Conservation (phyloP, 2,888 invertebrate species). For the Lissocephala sabroskyi region DNA sequence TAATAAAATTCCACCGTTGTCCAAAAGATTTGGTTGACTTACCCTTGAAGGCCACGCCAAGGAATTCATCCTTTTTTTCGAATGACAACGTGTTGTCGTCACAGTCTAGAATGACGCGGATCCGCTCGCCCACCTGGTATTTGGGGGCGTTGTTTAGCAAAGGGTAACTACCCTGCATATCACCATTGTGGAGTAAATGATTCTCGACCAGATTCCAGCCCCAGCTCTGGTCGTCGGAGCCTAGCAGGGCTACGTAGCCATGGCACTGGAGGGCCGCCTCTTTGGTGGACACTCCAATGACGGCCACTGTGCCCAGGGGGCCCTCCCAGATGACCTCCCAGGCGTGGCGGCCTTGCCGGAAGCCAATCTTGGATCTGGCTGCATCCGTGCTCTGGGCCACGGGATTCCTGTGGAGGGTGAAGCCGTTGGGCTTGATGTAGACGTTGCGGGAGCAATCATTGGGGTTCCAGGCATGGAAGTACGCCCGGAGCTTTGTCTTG, state of each 20-base stretch:
- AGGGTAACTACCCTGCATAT: constrained; percentile 95
- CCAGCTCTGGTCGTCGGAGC: constrained; percentile 98
- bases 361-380: constrained; percentile 91
- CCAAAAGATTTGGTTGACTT: constrained; percentile 21
- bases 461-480: constrained; percentile 97
- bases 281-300: constrained; percentile 94
- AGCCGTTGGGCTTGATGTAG: constrained; percentile 96
- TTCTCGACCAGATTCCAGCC: constrained; percentile 99
- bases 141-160: constrained; percentile 96
- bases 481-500: constrained; percentile 94
- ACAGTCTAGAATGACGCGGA: constrained; percentile 97
- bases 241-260: constrained; percentile 95
- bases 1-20: neutral
- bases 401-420: constrained; percentile 93
- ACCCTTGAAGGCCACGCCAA: constrained; percentile 98
- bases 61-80: constrained; percentile 98
- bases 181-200: constrained; percentile 95
- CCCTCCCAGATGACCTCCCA: constrained; percentile 99
- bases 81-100: constrained; percentile 97
- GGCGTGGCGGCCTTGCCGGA: constrained; percentile 92
- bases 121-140: constrained; percentile 98
- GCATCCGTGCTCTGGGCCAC: constrained; percentile 99
- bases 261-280: constrained; percentile 94
- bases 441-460: constrained; percentile 97
- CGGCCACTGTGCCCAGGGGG: constrained; percentile 97